Evolutionary conservation across 2,888 invertebrate genomes (phyloP).

Genomic region (Andrena dorsata): DNA sequence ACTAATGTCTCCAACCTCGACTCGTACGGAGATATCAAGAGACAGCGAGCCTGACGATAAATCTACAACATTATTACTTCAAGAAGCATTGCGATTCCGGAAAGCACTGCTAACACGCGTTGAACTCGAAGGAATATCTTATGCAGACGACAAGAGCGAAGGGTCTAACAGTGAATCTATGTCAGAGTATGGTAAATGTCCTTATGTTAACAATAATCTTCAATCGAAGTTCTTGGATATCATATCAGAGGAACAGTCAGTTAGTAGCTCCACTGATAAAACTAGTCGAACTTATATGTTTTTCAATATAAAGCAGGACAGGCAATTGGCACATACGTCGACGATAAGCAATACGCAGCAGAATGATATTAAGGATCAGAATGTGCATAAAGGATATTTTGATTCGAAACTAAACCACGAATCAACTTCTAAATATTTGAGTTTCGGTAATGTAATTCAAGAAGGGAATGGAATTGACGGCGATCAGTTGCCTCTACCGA

Average conservation of each 20-base stretch:
- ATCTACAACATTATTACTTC: slow-evolving; percentile 70
- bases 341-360: background rate
- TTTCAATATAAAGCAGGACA: slow-evolving; percentile 52
- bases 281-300: slow-evolving; percentile 55
- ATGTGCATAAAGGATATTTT: background rate
- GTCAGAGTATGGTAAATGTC: background rate
- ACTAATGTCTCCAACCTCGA: slow-evolving; percentile 57
- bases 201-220: slow-evolving; percentile 56
- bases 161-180: background rate
- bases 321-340: slow-evolving; percentile 1
- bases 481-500: background rate
- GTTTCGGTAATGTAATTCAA: slow-evolving; percentile 35
- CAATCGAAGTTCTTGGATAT: slow-evolving; percentile 75
- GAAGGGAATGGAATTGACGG: background rate
- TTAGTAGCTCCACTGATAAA: slow-evolving; percentile 69
- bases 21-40: slow-evolving; percentile 65
- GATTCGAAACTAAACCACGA: slow-evolving; percentile 24
- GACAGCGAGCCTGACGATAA: slow-evolving; percentile 71
- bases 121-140: slow-evolving; percentile 53
- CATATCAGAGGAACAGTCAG: slow-evolving; percentile 78
- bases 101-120: slow-evolving; percentile 68
- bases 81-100: slow-evolving; percentile 73
- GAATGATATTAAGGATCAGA: background rate
- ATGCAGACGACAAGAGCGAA: slow-evolving; percentile 20
- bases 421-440: slow-evolving; percentile 46